Evolutionary conservation across 2,113 vertebrate species (phyloP).

Genomic region (Bagarius yarrelli): DNA sequence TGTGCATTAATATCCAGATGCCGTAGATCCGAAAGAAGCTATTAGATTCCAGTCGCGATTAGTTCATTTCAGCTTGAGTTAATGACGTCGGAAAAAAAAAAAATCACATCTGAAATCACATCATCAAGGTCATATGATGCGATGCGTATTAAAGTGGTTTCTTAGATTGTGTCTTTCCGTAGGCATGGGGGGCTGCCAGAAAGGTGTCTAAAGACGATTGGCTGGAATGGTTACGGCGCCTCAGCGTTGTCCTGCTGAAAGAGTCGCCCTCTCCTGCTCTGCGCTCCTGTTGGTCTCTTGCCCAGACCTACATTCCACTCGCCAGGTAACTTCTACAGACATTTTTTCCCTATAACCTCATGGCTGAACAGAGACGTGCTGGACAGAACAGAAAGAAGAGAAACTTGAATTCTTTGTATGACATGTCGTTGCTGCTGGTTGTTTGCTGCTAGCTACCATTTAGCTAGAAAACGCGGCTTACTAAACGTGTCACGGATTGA

Average conservation of each 20-base stretch:
- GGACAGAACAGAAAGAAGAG: too few species aligned
- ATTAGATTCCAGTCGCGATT: neutral
- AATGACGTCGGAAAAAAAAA: too few species aligned
- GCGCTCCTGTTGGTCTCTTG: constrained; percentile 95
- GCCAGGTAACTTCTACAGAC: constrained; percentile 79
- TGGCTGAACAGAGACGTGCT: neutral
- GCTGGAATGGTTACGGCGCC: constrained; percentile 92
- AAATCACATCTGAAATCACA: too few species aligned
- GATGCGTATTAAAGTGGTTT: neutral
- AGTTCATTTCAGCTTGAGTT: neutral
- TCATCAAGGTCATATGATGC: too few species aligned
- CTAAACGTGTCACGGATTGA: too few species aligned
- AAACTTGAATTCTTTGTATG: too few species aligned
- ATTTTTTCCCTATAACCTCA: neutral
- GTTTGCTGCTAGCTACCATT: too few species aligned
- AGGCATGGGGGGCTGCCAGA: constrained; percentile 97
- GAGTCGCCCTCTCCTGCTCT: constrained; percentile 95
- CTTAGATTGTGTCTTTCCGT: neutral
- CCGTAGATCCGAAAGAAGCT: neutral
- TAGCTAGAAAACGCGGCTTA: too few species aligned
- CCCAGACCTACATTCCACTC: constrained; percentile 96
- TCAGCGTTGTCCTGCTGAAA: constrained; percentile 94
- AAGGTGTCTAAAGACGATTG: constrained; percentile 99
- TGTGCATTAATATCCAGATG: neutral
- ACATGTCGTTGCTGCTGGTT: too few species aligned